A percentile compares a stretch with the other conserved stretches of the same genome.
These are phyloP conservation scores for Oxyruncus cristatus DNA, from an alignment of 2,113 vertebrate genomes.

Conservation along the genomic window DNA sequence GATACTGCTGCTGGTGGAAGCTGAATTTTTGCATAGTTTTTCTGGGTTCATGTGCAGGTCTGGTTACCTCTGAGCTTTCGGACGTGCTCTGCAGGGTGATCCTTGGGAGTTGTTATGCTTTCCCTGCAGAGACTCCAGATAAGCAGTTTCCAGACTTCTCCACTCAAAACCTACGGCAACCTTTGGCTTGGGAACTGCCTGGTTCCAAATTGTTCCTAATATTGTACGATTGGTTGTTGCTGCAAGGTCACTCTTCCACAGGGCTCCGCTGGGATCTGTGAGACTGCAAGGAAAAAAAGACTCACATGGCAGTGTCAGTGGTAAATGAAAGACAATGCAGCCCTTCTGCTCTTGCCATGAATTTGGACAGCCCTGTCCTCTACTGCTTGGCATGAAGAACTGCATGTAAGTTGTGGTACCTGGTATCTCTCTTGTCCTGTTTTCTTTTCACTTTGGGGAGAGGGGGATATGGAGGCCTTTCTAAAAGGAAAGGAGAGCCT, in stretches of 20 bases:
- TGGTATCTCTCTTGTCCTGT: neutral
- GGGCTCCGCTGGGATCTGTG: neutral
- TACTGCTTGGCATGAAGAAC: neutral
- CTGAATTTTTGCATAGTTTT: neutral
- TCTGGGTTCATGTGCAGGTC: neutral
- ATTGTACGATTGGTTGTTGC: neutral
- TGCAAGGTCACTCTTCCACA: neutral
- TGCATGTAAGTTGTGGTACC: neutral
- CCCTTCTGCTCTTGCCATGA: neutral
- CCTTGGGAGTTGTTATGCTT: neutral
- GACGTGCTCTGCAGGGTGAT: neutral
- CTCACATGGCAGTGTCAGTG: neutral
- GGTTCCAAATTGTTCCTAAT: neutral
- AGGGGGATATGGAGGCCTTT: neutral
- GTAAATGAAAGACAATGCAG: neutral
- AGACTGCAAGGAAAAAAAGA: neutral
- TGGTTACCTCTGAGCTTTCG: neutral
- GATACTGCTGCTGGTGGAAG: neutral
- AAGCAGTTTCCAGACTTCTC: neutral
- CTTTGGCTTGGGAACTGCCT: neutral
- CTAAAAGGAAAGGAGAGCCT: neutral
- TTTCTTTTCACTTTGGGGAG: neutral
- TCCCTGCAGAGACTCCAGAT: neutral
- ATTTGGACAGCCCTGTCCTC: neutral
- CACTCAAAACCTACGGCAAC: neutral